Conservation (phyloP, 2,797 vertebrate genomes). For the Propithecus perrieri region DNA sequence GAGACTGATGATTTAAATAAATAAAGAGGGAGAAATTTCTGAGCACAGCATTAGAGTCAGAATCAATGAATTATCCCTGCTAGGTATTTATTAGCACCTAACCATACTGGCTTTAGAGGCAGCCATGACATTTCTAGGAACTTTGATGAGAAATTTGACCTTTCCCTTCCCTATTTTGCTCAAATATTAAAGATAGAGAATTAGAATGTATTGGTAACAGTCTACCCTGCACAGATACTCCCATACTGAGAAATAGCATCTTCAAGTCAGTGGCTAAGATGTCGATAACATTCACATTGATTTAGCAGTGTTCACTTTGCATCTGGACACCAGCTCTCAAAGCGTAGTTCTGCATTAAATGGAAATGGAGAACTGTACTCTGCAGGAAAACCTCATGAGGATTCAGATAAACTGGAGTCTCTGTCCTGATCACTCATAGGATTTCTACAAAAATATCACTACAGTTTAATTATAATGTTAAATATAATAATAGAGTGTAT, state of each 20-base stretch:
- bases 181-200: background rate
- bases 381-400: background rate
- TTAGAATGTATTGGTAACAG: background rate
- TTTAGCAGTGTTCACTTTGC: background rate
- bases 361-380: background rate
- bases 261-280: background rate
- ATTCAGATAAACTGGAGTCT: background rate
- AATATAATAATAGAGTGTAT: background rate
- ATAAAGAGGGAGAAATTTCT: constrained; percentile 57
- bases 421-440: background rate
- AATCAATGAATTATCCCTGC: constrained; percentile 53
- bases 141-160: background rate
- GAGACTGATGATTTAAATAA: constrained; percentile 70
- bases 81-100: constrained; percentile 38
- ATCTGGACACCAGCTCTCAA: background rate
- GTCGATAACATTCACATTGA: background rate
- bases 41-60: constrained; percentile 54
- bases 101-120: constrained; percentile 41
- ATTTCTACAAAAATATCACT: background rate
- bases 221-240: background rate
- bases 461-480: background rate
- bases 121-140: constrained; percentile 36
- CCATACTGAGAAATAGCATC: background rate
- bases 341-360: background rate
- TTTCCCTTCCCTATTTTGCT: background rate